Conservation (phyloP, 2,888 invertebrate genomes). For the Oxycera nigricornis region DNA sequence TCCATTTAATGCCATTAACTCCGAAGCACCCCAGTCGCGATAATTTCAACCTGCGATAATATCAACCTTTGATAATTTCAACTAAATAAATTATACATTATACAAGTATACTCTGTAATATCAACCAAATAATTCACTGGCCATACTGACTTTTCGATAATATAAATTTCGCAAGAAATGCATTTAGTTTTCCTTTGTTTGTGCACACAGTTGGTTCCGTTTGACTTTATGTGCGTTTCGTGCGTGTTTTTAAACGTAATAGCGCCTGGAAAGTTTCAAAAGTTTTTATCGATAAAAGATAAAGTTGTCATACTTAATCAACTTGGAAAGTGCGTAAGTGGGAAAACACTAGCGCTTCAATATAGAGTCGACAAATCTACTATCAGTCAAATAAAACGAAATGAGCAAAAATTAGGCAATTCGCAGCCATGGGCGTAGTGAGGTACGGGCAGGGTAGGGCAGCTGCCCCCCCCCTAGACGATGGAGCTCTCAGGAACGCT, state of each 20-base stretch:
- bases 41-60: conserved; percentile 1
- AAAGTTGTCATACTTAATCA: conserved; percentile 4
- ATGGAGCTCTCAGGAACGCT: no score
- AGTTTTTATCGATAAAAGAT: not conserved
- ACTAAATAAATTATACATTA: not conserved
- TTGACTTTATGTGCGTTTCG: not conserved
- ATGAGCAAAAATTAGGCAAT: not conserved
- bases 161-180: conserved; percentile 16
- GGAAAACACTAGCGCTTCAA: not conserved
- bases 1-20: no score
- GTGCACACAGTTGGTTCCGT: not conserved
- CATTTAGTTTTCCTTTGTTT: not conserved
- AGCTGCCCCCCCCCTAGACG: no score
- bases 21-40: no score
- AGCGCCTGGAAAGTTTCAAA: not conserved
- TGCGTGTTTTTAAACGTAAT: not conserved
- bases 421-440: no score
- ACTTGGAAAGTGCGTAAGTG: not conserved
- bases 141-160: conserved; percentile 23
- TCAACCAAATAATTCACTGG: not conserved
- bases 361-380: not conserved
- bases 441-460: no score
- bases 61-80: conserved; percentile 4
- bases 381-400: conserved; percentile 9
- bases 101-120: not conserved